phyloP scores from a whole-genome alignment of 1,140 invertebrate species.

The Papilio machaon region DNA sequence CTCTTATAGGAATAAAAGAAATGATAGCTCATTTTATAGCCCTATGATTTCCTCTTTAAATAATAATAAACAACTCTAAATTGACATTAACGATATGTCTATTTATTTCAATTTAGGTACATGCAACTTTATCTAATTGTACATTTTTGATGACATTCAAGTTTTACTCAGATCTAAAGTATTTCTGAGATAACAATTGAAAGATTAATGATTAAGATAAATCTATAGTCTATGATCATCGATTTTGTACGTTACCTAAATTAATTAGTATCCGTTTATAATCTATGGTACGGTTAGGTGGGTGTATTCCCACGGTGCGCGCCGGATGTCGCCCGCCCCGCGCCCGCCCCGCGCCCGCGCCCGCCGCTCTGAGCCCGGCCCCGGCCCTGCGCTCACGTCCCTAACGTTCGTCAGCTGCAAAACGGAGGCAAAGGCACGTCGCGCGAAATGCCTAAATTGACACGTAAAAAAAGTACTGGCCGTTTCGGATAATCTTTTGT shows the following conservation, averaged over 20 bases:
- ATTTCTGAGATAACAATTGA: constrained; percentile 28
- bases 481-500: not conserved
- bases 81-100: not conserved
- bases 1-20: constrained; percentile 7
- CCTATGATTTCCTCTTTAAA: not conserved
- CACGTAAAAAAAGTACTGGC: constrained; percentile 1
- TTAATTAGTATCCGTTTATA: constrained; percentile 78
- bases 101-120: not conserved
- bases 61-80: not conserved
- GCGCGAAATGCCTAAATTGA: constrained; percentile 32
- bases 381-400: constrained; percentile 61
- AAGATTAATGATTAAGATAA: constrained; percentile 26
- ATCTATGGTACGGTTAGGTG: constrained; percentile 68
- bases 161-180: not conserved
- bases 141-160: not conserved
- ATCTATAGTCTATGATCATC: constrained; percentile 1
- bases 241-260: constrained; percentile 62
- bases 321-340: constrained; percentile 68
- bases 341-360: constrained; percentile 50
- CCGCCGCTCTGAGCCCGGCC: constrained; percentile 59
- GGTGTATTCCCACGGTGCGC: constrained; percentile 77
- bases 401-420: constrained; percentile 49
- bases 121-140: not conserved
- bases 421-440: constrained; percentile 35
- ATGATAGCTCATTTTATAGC: not conserved